Evolutionary conservation across 2,888 invertebrate species (phyloP).

Genomic region (Apomyelois bistriatella): DNA sequence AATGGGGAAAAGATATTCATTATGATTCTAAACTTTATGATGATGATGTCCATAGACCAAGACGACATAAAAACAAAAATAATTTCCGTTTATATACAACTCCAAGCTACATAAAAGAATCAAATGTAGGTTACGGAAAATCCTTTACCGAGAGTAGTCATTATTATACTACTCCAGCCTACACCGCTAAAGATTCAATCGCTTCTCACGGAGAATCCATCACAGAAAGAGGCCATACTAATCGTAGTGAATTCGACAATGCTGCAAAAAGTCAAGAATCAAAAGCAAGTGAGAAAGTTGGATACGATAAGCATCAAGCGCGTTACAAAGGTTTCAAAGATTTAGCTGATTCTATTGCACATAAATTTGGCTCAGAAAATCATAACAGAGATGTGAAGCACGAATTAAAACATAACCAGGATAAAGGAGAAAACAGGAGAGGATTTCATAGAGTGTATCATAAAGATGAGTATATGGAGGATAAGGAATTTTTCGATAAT

Average conservation of each 20-base stretch:
- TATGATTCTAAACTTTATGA: slow-evolving; percentile 20
- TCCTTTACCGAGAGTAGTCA: slow-evolving; percentile 31
- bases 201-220: slow-evolving; percentile 23
- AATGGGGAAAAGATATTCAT: slow-evolving; percentile 53
- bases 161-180: slow-evolving; percentile 6
- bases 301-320: slow-evolving; percentile 32
- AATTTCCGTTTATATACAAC: slow-evolving; percentile 1
- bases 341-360: slow-evolving; percentile 54
- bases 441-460: slow-evolving; percentile 64
- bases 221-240: slow-evolving; percentile 32
- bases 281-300: slow-evolving; percentile 32
- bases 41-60: neutral
- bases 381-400: slow-evolving; percentile 44
- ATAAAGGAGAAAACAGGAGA: slow-evolving; percentile 58
- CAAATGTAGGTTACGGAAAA: slow-evolving; percentile 20
- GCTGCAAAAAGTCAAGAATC: slow-evolving; percentile 32
- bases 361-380: slow-evolving; percentile 56
- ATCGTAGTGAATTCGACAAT: slow-evolving; percentile 34
- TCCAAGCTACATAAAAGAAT: slow-evolving; percentile 12
- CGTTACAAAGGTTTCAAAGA: slow-evolving; percentile 49
- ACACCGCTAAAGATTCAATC: slow-evolving; percentile 16
- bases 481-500: slow-evolving; percentile 64
- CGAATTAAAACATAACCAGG: slow-evolving; percentile 39
- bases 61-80: neutral
- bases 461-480: slow-evolving; percentile 66